Conservation (phyloP, 2,113 vertebrate species). For the Mionectes macconnelli region DNA sequence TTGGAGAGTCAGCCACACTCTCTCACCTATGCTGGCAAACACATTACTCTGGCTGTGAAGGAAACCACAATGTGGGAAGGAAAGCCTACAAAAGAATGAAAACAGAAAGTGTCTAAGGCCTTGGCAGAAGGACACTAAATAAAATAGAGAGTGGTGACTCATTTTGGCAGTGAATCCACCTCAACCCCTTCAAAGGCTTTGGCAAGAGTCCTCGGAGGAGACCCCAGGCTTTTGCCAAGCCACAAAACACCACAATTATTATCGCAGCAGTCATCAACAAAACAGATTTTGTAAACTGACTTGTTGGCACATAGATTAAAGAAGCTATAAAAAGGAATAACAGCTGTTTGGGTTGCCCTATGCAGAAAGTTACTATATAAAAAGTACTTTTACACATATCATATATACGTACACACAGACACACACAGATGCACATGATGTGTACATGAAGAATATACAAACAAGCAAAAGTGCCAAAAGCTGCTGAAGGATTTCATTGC, state of each 20-base stretch:
- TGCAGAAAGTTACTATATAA: constrained; percentile 78
- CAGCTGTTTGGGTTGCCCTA: constrained; percentile 83
- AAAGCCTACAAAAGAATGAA: constrained; percentile 85
- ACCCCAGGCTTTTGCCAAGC: constrained; percentile 87
- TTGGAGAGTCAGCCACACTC: constrained; percentile 68
- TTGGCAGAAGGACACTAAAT: constrained; percentile 87
- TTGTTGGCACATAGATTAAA: constrained; percentile 86
- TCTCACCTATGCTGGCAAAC: constrained; percentile 84
- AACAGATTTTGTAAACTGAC: constrained; percentile 88
- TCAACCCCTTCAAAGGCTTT: constrained; percentile 86
- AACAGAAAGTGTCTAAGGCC: constrained; percentile 87
- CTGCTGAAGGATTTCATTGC: constrained; percentile 42
- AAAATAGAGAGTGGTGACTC: constrained; percentile 86
- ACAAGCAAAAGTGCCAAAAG: constrained; percentile 43
- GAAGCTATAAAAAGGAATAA: constrained; percentile 84
- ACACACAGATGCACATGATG: constrained; percentile 44
- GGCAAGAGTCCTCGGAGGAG: constrained; percentile 85
- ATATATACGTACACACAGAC: constrained; percentile 56
- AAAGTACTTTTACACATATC: constrained; percentile 75
- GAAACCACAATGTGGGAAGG: constrained; percentile 87
- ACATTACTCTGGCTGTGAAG: constrained; percentile 81
- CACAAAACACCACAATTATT: constrained; percentile 86
- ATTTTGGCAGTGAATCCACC: constrained; percentile 85
- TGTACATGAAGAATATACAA: constrained; percentile 47
- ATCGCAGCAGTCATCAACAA: constrained; percentile 84